These are phyloP conservation scores for Gymnoscelis rufifasciata DNA, from an alignment of 2,888 invertebrate genomes.

Conservation along the genomic window DNA sequence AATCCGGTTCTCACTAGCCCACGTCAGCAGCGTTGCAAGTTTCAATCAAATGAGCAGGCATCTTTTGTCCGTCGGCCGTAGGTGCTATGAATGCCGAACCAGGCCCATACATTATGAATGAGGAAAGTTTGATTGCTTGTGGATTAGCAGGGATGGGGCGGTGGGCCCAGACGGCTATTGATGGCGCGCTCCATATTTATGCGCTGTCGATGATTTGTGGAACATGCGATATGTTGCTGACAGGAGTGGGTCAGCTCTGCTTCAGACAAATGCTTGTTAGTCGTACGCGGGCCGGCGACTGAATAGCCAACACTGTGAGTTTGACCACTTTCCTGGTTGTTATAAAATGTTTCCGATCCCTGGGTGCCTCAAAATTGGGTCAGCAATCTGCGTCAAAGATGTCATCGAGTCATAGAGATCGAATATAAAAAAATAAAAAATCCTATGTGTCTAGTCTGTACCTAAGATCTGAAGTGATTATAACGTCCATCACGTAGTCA, in stretches of 20 bases:
- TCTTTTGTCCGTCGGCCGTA: constrained; percentile 6
- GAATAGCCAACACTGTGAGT: no score
- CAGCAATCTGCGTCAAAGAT: no score
- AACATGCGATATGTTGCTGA: background rate
- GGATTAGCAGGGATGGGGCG: constrained; percentile 22
- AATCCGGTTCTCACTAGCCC: no score
- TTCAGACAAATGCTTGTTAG: background rate
- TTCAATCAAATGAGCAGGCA: constrained; percentile 10
- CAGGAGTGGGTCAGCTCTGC: background rate
- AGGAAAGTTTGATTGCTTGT: constrained; percentile 28
- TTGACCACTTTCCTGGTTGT: no score
- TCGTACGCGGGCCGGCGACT: no score
- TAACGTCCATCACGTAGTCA: no score
- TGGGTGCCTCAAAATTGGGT: no score
- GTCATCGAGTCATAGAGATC: no score
- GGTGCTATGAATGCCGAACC: constrained; percentile 11
- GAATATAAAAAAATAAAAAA: no score
- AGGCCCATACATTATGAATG: constrained; percentile 28
- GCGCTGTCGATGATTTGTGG: background rate
- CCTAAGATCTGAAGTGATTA: no score
- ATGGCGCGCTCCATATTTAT: constrained; percentile 6
- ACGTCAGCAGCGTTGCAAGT: background rate
- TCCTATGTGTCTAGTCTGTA: no score
- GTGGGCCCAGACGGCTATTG: constrained; percentile 4
- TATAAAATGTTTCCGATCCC: no score